These are phyloP conservation scores for Cephus spinipes DNA, from an alignment of 2,888 invertebrate genomes.

Conservation along the genomic window DNA sequence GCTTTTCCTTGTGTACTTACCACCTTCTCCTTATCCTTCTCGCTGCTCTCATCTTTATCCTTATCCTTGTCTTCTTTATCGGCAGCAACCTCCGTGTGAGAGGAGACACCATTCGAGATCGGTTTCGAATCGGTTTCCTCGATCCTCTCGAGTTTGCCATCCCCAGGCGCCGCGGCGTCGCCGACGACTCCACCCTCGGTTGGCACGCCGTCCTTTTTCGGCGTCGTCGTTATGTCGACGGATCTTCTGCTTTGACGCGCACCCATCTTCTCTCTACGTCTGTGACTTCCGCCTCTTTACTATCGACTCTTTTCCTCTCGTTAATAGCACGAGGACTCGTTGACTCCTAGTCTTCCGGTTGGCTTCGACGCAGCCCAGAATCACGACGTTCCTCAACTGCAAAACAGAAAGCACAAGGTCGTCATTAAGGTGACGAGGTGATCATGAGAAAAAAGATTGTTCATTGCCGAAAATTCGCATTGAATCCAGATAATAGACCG, in stretches of 20 bases:
- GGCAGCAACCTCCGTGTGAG: constrained; percentile 72
- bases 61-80: constrained; percentile 74
- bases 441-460: not conserved
- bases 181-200: constrained; percentile 70
- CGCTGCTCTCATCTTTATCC: constrained; percentile 77
- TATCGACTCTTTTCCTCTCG: constrained; percentile 25
- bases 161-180: constrained; percentile 63
- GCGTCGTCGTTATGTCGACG: constrained; percentile 85
- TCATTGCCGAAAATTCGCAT: not conserved
- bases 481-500: not conserved
- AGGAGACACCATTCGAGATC: constrained; percentile 79
- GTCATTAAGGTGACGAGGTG: not conserved
- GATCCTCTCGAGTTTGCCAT: constrained; percentile 79
- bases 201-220: constrained; percentile 70
- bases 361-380: not conserved
- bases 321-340: constrained; percentile 11
- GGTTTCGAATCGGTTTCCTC: constrained; percentile 81
- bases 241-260: constrained; percentile 90
- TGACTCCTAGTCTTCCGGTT: constrained; percentile 16
- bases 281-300: constrained; percentile 16
- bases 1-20: not conserved
- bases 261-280: constrained; percentile 74
- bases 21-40: constrained; percentile 76
- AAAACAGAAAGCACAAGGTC: not conserved
- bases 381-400: constrained; percentile 11